Evolutionary conservation across 1,140 invertebrate genomes (phyloP).

Genomic region (Glomeris maerens): DNA sequence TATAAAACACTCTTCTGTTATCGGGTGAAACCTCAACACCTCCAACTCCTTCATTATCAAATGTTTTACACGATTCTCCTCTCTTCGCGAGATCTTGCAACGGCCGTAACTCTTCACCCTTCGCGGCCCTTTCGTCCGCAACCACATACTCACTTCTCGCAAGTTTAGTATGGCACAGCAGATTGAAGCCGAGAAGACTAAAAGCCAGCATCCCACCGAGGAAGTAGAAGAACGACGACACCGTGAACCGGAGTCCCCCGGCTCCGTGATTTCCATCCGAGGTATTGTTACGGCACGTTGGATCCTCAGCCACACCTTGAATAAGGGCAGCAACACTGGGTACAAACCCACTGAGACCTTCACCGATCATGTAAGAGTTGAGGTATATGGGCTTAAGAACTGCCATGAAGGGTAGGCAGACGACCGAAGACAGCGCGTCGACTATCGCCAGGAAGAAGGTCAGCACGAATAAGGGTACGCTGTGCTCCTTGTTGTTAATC

Average conservation of each 20-base stretch:
- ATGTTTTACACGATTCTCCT: not conserved
- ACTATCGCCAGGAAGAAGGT: slow-evolving; percentile 69
- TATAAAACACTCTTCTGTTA: not conserved
- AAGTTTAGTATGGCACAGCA: slow-evolving; percentile 31
- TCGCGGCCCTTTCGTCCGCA: not conserved
- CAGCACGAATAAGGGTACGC: slow-evolving; percentile 53
- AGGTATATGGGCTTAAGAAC: slow-evolving; percentile 57
- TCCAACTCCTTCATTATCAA: not conserved
- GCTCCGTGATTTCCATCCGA: not conserved
- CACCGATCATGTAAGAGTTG: slow-evolving; percentile 49
- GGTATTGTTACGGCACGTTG: slow-evolving; percentile 29
- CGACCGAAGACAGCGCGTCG: slow-evolving; percentile 81
- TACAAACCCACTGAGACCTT: slow-evolving; percentile 74
- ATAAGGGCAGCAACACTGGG: slow-evolving; percentile 64
- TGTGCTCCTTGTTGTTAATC: slow-evolving; percentile 45
- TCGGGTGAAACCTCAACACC: not conserved
- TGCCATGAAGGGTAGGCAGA: slow-evolving; percentile 80
- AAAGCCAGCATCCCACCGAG: slow-evolving; percentile 38
- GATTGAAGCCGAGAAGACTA: slow-evolving; percentile 34
- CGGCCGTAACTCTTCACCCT: not conserved
- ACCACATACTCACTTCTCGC: slow-evolving; percentile 23
- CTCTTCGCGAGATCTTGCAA: not conserved
- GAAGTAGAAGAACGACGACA: slow-evolving; percentile 52
- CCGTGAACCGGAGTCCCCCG: slow-evolving; percentile 22
- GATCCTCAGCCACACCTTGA: slow-evolving; percentile 54